Evolutionary conservation across 1,140 invertebrate species (phyloP).

Genomic region (Aphaenogaster rudis): DNA sequence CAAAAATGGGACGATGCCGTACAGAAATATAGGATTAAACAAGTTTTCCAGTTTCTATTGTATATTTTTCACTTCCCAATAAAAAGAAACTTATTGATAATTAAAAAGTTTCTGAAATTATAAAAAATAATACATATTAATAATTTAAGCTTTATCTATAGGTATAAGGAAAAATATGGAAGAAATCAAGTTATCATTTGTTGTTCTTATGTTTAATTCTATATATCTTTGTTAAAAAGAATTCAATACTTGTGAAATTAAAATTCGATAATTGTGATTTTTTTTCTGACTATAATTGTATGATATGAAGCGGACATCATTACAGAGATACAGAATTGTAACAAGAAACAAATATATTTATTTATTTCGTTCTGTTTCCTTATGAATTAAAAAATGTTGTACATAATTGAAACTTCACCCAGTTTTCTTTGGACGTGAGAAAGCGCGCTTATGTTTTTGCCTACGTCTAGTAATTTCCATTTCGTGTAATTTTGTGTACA

Average conservation of each 20-base stretch:
- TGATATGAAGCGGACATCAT: background rate
- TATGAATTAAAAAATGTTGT: conserved; percentile 27
- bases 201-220: conserved; percentile 12
- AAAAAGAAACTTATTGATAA: conserved; percentile 62
- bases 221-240: background rate
- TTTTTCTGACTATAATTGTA: background rate
- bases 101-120: conserved; percentile 5
- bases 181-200: conserved; percentile 1
- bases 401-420: conserved; percentile 81
- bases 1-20: conserved; percentile 51
- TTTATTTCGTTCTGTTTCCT: conserved; percentile 45
- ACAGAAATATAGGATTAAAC: conserved; percentile 49
- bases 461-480: conserved; percentile 90
- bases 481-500: conserved; percentile 91
- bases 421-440: conserved; percentile 89
- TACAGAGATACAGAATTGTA: background rate
- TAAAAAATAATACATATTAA: background rate
- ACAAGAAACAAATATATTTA: conserved; percentile 31
- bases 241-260: conserved; percentile 15
- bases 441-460: conserved; percentile 90
- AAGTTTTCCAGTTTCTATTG: conserved; percentile 73
- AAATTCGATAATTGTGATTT: background rate
- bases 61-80: conserved; percentile 77
- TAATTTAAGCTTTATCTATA: background rate
- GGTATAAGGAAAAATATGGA: background rate